Evolutionary conservation across 2,888 invertebrate genomes (phyloP).

Genomic region (Ectobius pallidus): DNA sequence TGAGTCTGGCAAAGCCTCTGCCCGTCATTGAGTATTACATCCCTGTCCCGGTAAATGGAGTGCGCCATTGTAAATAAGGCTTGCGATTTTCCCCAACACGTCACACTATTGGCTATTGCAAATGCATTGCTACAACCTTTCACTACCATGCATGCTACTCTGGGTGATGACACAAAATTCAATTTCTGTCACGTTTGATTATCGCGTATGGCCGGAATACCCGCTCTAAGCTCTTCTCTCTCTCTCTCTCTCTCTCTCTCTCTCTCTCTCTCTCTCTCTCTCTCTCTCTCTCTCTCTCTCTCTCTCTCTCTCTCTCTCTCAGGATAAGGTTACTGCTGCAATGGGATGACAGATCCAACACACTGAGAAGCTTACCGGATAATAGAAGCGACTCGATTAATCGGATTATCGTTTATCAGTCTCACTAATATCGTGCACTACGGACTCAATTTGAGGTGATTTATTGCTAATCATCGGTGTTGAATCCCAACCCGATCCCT

Average conservation of each 20-base stretch:
- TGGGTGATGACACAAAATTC: constrained; percentile 38
- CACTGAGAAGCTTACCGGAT: constrained; percentile 34
- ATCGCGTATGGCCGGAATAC: constrained; percentile 32
- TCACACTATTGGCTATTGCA: neutral
- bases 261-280: constrained; percentile 12
- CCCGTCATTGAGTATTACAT: no score
- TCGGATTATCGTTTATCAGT: constrained; percentile 42
- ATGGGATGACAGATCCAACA: neutral
- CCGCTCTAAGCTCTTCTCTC: constrained; percentile 20
- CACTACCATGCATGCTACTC: constrained; percentile 7
- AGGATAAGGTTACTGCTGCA: constrained; percentile 36
- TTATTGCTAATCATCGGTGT: constrained; percentile 42
- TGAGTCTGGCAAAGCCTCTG: no score
- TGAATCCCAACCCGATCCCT: neutral
- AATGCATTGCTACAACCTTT: constrained; percentile 12
- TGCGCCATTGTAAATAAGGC: no score
- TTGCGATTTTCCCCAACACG: neutral
- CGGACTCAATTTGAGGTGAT: constrained; percentile 42
- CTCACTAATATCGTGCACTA: constrained; percentile 37
- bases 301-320: neutral
- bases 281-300: constrained; percentile 17
- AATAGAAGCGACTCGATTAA: constrained; percentile 40
- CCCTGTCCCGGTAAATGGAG: no score
- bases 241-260: neutral
- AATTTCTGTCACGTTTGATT: constrained; percentile 40